These are phyloP conservation scores for Oncorhynchus gorbuscha DNA, from an alignment of 2,113 vertebrate genomes.

Conservation along the genomic window DNA sequence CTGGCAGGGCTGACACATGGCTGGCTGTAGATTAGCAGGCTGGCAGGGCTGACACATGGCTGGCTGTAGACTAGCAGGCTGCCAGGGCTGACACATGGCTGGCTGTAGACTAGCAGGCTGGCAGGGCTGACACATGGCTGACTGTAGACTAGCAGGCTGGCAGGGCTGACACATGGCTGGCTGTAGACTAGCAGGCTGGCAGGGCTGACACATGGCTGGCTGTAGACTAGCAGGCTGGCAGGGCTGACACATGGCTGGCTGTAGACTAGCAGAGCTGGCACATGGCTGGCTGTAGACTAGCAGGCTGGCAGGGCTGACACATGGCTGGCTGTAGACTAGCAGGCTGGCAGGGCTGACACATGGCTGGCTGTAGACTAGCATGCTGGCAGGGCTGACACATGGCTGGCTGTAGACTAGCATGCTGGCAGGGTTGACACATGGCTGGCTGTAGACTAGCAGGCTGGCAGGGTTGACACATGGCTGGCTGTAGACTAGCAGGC, in stretches of 20 bases:
- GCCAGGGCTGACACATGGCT: constrained; percentile 12
- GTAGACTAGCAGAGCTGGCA: not conserved
- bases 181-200: not conserved
- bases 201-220: constrained; percentile 11
- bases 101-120: not conserved
- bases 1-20: not conserved
- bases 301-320: not conserved
- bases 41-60: constrained; percentile 14
- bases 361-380: not conserved
- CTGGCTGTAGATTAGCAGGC: too few species aligned
- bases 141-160: too few species aligned
- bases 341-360: constrained; percentile 26
- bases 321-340: too few species aligned
- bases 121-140: constrained; percentile 10
- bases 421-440: constrained; percentile 10
- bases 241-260: not conserved
- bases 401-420: too few species aligned
- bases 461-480: constrained; percentile 32
- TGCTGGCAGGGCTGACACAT: not conserved
- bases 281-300: too few species aligned
- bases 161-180: too few species aligned
- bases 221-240: too few species aligned
- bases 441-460: too few species aligned
- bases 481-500: too few species aligned
- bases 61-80: not conserved